Evolutionary conservation across 2,888 invertebrate species (phyloP), one percentile per base, ranked within the genome.

Genomic region (Meta bourneti): DNA sequence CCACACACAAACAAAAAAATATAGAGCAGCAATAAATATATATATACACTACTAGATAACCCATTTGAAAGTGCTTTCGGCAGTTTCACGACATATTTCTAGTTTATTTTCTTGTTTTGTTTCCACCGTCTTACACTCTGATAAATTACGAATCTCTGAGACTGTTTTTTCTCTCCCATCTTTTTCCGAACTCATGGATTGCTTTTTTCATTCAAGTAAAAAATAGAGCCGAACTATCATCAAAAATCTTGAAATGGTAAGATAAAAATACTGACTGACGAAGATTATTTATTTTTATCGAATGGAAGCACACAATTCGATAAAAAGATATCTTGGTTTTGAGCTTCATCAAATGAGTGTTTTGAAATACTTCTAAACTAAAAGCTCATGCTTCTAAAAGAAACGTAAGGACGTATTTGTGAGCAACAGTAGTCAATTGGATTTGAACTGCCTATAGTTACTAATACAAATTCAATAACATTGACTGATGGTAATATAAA

Each of bases 11-110:
- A 51, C 34, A 9, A 61, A 61, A 61, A 61, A 11, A 61, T 11
- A 61, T 16, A 61, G 61, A 61, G 61, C 61, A 61, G 61, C 61
- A 61, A 61, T 61, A 71, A 81, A 71, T n/a, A 34, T 52, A 80
- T 16, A 61, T 61, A 34, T 80, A 69, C 20, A 34, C 71, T 52
- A 11, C 71, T 72, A n/a, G 71, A 72, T 11, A 54, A 82, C 71
- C 82, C 51, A 77, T 52, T 77, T 51, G 49, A n/a, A 77, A 77
- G 19, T 51, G 51, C 51, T 77, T 52, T 61, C 61, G 61, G 61
- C 61, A 61, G 61, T 61, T 61, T 16, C 16, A 16, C 61, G 61
- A 61, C 61, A 61, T 61, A 61, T 61, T 61, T 61, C 61, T 61
- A 61, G 61, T 61, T 61, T 61, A 61, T 61, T 51, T 74, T 77